These are phyloP conservation scores for Apodemia mormo DNA, from an alignment of 2,888 invertebrate genomes.

Conservation along the genomic window DNA sequence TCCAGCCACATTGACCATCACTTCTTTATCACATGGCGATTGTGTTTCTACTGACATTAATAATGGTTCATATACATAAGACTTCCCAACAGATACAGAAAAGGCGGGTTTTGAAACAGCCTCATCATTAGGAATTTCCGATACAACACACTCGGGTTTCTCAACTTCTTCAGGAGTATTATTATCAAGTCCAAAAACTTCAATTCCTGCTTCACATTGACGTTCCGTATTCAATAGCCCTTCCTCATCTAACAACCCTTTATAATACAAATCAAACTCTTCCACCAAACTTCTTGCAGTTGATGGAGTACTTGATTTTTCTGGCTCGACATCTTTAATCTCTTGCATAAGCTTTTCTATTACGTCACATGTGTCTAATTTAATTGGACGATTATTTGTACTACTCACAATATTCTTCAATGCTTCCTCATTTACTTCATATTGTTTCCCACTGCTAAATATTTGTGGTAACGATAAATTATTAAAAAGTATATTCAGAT, in stretches of 20 bases:
- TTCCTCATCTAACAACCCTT: slow-evolving; percentile 52
- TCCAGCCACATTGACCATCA: no score
- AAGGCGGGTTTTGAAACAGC: not conserved
- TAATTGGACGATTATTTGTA: slow-evolving; percentile 48
- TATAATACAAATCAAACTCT: slow-evolving; percentile 70
- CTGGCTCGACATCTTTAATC: slow-evolving; percentile 55
- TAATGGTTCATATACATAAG: no score
- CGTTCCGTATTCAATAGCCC: slow-evolving; percentile 40
- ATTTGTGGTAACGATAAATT: slow-evolving; percentile 66
- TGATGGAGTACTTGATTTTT: slow-evolving; percentile 58
- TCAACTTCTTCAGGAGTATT: not conserved
- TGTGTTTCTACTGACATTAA: no score
- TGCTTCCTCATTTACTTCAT: slow-evolving; percentile 73
- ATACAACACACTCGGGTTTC: not conserved
- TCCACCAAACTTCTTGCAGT: slow-evolving; percentile 72
- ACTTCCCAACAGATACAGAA: no score
- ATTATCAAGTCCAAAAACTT: not conserved
- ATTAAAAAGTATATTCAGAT: slow-evolving; percentile 69
- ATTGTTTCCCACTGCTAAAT: slow-evolving; percentile 67
- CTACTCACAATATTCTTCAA: slow-evolving; percentile 63
- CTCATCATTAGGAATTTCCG: not conserved
- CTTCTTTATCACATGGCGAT: no score
- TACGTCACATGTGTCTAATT: slow-evolving; percentile 47
- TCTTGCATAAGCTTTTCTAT: slow-evolving; percentile 61
- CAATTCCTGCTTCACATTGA: slow-evolving; percentile 28